Base-by-base conservation (phyloP, 2,113 vertebrate genomes). In the Rhinopomastus cyanomelas region DNA sequence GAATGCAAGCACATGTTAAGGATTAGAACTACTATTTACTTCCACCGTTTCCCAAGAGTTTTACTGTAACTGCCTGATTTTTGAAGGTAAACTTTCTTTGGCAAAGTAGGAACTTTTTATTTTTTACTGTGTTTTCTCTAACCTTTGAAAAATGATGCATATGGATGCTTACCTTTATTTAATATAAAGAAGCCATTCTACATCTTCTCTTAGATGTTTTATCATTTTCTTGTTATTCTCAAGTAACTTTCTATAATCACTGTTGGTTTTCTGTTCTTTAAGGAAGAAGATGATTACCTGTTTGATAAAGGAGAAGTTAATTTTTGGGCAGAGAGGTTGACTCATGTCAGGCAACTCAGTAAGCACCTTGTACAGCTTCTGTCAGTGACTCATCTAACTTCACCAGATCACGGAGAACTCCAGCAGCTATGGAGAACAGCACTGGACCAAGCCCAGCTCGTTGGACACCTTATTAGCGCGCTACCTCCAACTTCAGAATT, bases 231-330 rank as follows among this genome's bases (percentile, higher is more conserved):
- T 5, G 3, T 60, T 67, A 32, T 69, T 59, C n/a, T n/a, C 48
- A 32, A 42, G 71, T 71, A 0, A 46, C 82, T 90, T 89, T 85
- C 64, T 88, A n/a, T n/a, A 73, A 92, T 83, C 22, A 11, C 46
- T 85, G 22, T 15, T 95, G 48, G 0, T 89, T 81, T 95, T 90
- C 74, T 57, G 90, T 90, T 39, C 66, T 14, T 93, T 67, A 91
- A 99, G 99, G 98, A 98, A 57, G 98, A 98, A 84, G 98, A 97
- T 1, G 97, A 99, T 88, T 97, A 98, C 89, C 96, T 99, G 75
- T 99, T 99, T 92, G 98, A 99, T 94, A 99, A 99, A 96, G 98
- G 98, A 2, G 98, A 99, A 80, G 94, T 98, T 77, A 99, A 99
- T 95, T 98, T 99, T 90, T 99, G 99, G 99, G 98, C 98, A 4